Evolutionary conservation across 2,113 vertebrate species (phyloP).

Genomic region (Sapayoa aenigma): DNA sequence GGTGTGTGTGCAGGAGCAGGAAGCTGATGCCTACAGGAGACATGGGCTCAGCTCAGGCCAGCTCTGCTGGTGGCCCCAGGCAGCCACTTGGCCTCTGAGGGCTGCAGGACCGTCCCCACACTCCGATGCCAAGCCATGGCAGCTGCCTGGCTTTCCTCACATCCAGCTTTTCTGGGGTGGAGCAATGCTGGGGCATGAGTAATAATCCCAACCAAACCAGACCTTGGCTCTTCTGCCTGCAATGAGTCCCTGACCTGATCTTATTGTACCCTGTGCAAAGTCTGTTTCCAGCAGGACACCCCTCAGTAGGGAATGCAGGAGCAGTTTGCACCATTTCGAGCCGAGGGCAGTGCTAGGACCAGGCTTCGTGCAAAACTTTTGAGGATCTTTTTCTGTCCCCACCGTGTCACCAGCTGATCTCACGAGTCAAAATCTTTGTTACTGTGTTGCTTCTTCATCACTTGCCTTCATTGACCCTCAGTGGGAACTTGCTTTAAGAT

Average conservation of each 20-base stretch:
- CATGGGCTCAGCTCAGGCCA: neutral
- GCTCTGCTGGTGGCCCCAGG: neutral
- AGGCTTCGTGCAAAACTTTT: neutral
- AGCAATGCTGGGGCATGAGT: neutral
- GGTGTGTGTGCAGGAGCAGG: accelerated
- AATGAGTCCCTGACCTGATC: neutral
- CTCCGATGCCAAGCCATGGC: neutral
- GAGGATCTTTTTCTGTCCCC: neutral
- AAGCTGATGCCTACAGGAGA: neutral
- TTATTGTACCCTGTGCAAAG: neutral
- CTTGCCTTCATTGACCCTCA: neutral
- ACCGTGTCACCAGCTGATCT: neutral
- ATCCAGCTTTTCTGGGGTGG: neutral
- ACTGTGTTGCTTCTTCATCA: neutral
- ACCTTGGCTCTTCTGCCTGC: neutral
- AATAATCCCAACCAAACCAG: neutral
- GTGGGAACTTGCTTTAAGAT: neutral
- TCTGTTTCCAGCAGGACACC: neutral
- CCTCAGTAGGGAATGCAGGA: neutral
- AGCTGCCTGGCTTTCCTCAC: neutral
- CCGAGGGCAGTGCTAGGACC: neutral
- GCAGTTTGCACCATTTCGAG: neutral
- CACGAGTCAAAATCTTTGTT: neutral
- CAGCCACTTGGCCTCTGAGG: neutral
- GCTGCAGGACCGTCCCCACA: neutral